Percentiles rank a stretch among this genome's conserved stretches.
Evolutionary conservation across 2,888 invertebrate genomes (phyloP).

Genomic region (Timema podura): DNA sequence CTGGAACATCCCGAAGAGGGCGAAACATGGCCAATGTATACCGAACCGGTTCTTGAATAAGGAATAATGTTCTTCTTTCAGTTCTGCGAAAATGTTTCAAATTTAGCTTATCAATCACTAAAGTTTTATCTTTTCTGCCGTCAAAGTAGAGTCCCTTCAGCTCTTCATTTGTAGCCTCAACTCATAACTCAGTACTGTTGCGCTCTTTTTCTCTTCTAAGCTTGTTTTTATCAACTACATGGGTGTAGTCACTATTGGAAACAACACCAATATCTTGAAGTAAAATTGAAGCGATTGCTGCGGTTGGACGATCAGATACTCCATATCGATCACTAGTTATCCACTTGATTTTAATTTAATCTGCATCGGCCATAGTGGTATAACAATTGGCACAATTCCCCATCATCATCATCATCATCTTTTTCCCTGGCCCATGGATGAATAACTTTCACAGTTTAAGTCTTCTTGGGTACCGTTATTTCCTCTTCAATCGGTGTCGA

Average conservation of each 20-base stretch:
- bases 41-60: slow-evolving; percentile 8
- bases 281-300: no score
- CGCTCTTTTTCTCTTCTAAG: background rate
- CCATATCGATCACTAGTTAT: background rate
- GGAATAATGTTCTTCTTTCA: background rate
- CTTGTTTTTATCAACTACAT: no score
- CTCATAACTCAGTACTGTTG: background rate
- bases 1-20: slow-evolving; percentile 10
- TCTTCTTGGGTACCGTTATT: background rate
- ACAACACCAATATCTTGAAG: no score
- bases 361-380: background rate
- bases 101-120: background rate
- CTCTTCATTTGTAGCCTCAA: background rate
- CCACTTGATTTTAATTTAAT: background rate
- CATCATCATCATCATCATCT: background rate
- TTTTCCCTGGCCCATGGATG: background rate
- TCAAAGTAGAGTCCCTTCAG: background rate
- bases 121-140: background rate
- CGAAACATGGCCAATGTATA: slow-evolving; percentile 9
- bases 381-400: background rate
- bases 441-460: background rate
- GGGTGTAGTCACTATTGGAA: no score
- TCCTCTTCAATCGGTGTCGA: no score
- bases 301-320: no score
- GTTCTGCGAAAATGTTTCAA: background rate